Conservation (phyloP, 2,888 invertebrate genomes). For the Drosophila monieri region DNA sequence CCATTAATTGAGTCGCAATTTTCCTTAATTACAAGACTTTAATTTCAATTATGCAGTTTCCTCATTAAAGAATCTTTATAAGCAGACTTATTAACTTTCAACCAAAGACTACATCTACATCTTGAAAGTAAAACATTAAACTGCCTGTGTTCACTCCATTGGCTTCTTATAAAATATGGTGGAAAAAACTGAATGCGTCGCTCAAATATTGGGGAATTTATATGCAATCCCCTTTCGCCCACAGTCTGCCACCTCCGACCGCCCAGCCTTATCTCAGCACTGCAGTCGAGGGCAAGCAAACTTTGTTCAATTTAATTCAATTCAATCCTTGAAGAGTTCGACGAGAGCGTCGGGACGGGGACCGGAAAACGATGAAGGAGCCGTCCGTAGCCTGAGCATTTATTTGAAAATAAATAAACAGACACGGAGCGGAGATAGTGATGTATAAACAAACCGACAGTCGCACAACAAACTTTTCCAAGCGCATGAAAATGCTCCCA, state of each 20-base stretch:
- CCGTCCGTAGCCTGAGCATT: slow-evolving; percentile 41
- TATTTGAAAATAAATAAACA: slow-evolving; percentile 65
- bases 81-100: neutral
- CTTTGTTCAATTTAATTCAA: slow-evolving; percentile 66
- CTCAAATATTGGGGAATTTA: slow-evolving; percentile 58
- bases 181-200: slow-evolving; percentile 18
- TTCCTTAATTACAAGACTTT: neutral
- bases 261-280: slow-evolving; percentile 21
- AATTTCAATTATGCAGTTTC: no score
- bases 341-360: slow-evolving; percentile 2
- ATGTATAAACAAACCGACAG: slow-evolving; percentile 63
- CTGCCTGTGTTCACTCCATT: slow-evolving; percentile 46
- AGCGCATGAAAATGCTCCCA: slow-evolving; percentile 33
- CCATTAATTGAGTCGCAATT: slow-evolving; percentile 7
- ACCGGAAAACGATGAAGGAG: slow-evolving; percentile 24
- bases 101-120: slow-evolving; percentile 5
- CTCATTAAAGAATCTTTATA: neutral
- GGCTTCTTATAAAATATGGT: slow-evolving; percentile 37
- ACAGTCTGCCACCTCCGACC: neutral
- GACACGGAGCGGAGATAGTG: slow-evolving; percentile 51
- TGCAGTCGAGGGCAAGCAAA: slow-evolving; percentile 38
- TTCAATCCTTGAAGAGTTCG: slow-evolving; percentile 56
- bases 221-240: slow-evolving; percentile 26
- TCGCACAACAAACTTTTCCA: slow-evolving; percentile 51
- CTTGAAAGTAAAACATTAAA: slow-evolving; percentile 27